Percentiles rank a stretch among this genome's conserved stretches.
phyloP scores from a whole-genome alignment of 1,140 invertebrate species.

The Colletes latitarsis region DNA sequence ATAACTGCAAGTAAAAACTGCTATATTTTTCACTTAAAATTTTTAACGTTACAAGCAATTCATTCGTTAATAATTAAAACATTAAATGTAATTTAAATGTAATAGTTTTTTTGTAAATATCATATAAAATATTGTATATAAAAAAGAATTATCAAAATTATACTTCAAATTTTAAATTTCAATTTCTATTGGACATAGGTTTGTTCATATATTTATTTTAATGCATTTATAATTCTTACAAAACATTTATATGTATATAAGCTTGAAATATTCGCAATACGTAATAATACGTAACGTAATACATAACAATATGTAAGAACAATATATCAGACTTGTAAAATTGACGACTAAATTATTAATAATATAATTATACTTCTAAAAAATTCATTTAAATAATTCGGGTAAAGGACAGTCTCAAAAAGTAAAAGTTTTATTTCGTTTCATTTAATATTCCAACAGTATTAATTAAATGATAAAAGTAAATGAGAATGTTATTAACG shows the following conservation, averaged over 20 bases:
- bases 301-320: not conserved
- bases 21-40: not conserved
- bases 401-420: not conserved
- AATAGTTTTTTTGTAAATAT: not conserved
- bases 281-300: too few relatives aligned
- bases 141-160: not conserved
- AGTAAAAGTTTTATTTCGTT: not conserved
- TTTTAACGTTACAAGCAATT: not conserved
- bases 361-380: not conserved
- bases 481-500: constrained; percentile 42
- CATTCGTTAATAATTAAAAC: constrained; percentile 4
- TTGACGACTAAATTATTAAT: not conserved
- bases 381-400: not conserved
- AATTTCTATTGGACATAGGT: not conserved
- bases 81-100: not conserved
- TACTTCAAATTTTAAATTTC: not conserved
- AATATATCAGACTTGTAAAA: not conserved
- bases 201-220: not conserved
- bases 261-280: too few relatives aligned
- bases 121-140: not conserved
- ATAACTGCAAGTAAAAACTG: not conserved
- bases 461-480: too few relatives aligned
- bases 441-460: constrained; percentile 1
- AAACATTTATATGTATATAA: constrained; percentile 9
- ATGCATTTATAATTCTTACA: not conserved